phyloP scores from a whole-genome alignment of 2,888 invertebrate genomes.

The Acrocera orbiculus region DNA sequence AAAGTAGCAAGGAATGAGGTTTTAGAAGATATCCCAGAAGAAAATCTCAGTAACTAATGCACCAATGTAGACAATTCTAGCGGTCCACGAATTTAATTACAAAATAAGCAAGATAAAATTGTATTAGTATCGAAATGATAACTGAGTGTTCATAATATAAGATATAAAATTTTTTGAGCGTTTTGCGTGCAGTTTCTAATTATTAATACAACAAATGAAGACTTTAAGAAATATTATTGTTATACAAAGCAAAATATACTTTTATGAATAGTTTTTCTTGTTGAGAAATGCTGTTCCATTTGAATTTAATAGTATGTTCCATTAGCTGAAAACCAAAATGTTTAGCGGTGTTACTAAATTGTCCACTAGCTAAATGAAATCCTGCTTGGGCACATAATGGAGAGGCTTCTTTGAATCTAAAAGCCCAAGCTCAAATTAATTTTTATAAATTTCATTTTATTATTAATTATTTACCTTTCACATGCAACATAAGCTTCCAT shows the following conservation, averaged over 20 bases:
- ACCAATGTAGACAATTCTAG: too few species aligned
- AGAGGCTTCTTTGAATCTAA: slow-evolving; percentile 71
- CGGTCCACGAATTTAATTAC: too few species aligned
- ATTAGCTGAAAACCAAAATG: slow-evolving; percentile 86
- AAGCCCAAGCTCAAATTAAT: slow-evolving; percentile 17
- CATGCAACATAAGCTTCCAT: slow-evolving; percentile 71
- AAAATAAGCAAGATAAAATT: too few species aligned
- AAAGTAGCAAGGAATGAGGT: too few species aligned
- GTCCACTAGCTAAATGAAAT: slow-evolving; percentile 55
- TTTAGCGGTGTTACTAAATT: slow-evolving; percentile 59
- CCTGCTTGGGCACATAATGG: slow-evolving; percentile 80
- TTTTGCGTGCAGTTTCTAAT: too few species aligned
- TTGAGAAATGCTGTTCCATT: slow-evolving; percentile 78
- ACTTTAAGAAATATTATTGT: too few species aligned
- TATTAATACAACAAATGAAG: too few species aligned
- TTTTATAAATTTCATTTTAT: slow-evolving; percentile 11
- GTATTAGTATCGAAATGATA: too few species aligned
- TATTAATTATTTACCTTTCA: slow-evolving; percentile 44
- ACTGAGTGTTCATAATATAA: too few species aligned
- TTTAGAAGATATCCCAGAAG: too few species aligned
- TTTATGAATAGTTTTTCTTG: slow-evolving; percentile 80
- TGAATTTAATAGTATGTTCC: slow-evolving; percentile 83
- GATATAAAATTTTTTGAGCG: too few species aligned
- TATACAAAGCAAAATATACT: slow-evolving; percentile 29
- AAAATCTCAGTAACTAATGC: too few species aligned